These are phyloP conservation scores for Eupleurogrammus muticus DNA, from an alignment of 2,797 vertebrate genomes.

Conservation along the genomic window DNA sequence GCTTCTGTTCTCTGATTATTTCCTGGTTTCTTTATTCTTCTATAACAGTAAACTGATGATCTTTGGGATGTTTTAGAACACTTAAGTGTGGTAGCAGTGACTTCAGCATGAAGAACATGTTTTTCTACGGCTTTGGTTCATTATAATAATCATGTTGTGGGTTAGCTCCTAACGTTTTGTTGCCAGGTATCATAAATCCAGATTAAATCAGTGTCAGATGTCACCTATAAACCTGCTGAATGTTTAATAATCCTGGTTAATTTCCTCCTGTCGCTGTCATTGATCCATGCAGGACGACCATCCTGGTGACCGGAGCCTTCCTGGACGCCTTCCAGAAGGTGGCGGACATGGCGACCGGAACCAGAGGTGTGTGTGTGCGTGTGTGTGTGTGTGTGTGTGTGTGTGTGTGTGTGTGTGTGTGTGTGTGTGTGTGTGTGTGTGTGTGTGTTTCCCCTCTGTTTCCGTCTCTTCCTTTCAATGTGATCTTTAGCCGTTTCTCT, in stretches of 20 bases:
- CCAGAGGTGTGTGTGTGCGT: constrained; percentile 88
- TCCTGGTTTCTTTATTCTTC: too few species aligned
- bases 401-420: neutral
- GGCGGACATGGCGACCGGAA: constrained; percentile 88
- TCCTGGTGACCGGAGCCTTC: constrained; percentile 86
- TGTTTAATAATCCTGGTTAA: neutral
- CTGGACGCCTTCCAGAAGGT: constrained; percentile 90
- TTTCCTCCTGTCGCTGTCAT: constrained; percentile 8
- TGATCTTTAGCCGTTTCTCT: constrained; percentile 18
- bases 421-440: neutral
- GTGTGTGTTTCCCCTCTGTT: neutral
- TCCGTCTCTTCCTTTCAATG: neutral
- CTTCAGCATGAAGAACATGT: too few species aligned
- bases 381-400: neutral
- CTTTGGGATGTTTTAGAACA: too few species aligned
- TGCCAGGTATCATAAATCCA: too few species aligned
- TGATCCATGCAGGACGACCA: constrained; percentile 84
- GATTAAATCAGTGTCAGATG: neutral
- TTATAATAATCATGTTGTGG: too few species aligned
- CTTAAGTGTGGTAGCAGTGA: too few species aligned
- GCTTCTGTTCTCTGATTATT: too few species aligned
- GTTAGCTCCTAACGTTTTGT: too few species aligned
- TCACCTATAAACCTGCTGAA: neutral
- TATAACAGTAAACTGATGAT: too few species aligned
- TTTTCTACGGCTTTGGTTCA: too few species aligned